Percentiles rank a stretch among this genome's conserved stretches.
Conservation (phyloP, 2,888 invertebrate genomes). For the Mamestra brassicae region DNA sequence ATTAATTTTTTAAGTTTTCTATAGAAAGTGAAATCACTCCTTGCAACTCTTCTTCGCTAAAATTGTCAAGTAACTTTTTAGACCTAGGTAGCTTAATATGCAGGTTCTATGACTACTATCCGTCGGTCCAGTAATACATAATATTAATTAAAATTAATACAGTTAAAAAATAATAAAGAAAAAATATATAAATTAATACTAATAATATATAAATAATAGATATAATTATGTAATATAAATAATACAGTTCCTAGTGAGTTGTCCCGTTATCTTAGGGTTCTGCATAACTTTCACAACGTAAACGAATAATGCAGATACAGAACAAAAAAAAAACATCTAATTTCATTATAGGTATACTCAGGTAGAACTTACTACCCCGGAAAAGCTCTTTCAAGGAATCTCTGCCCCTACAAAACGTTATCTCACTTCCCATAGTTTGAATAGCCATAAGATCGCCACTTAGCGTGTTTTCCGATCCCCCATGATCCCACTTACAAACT, state of each 20-base stretch:
- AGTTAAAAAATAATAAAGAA: too few species aligned
- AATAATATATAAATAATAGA: too few species aligned
- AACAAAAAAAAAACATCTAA: background rate
- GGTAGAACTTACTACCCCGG: background rate
- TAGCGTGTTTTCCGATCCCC: constrained; percentile 6
- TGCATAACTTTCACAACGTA: background rate
- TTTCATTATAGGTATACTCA: background rate
- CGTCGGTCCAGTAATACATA: too few species aligned
- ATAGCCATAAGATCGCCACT: constrained; percentile 25
- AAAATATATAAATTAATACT: too few species aligned
- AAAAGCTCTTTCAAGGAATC: background rate
- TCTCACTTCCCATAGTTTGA: constrained; percentile 19
- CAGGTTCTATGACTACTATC: too few species aligned
- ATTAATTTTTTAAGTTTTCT: too few species aligned
- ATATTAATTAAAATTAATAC: too few species aligned
- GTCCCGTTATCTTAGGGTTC: background rate
- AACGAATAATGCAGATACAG: background rate
- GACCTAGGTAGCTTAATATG: too few species aligned
- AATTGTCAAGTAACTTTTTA: too few species aligned
- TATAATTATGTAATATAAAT: too few species aligned
- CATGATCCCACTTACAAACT: constrained; percentile 49
- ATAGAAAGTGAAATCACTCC: too few species aligned
- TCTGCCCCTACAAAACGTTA: background rate
- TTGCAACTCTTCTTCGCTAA: too few species aligned
- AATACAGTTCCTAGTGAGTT: background rate